Base-by-base conservation (phyloP, 2,113 vertebrate species). In the Rhynchomys soricoides region DNA sequence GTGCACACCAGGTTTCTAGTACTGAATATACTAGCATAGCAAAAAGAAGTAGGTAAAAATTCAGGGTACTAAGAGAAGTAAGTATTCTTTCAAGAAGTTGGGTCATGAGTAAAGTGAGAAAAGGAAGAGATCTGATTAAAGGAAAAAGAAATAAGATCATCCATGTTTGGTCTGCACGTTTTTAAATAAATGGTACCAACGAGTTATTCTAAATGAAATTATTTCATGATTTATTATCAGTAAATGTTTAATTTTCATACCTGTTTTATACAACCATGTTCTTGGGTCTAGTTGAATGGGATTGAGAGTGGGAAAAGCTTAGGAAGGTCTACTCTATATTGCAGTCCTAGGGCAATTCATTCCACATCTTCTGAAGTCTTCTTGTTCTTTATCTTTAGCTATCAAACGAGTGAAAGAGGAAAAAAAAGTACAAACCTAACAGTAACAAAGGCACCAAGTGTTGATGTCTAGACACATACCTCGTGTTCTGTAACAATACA, bases 261-360 rank as follows among this genome's bases (percentile, higher is more conserved):
- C 4, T 86, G 34, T 37, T 68, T 45, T 50, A 37, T 68, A 7
- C 3, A 68, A 1, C 5, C 68, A 0, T 34, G 50, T 86, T 19
- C 31, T 34, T 68, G 19, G 12, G 9, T 37, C 31, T 68, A 12
- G 45, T 48, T 37, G 21, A 24, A 86, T 62, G 31, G 9, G 29
- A 6, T 50, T 86, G 45, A 19, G 17, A 48, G 10, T 68, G 21
- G 62, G 50, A 12, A 48, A 50, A 50, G 31, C 50, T 68, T 68
- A 86, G 50, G 57, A 82, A 90, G 83, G 91, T 83, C 29, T 77
- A 22, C 21, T 96, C 79, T 81, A 73, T 93, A 10, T n/a, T 79
- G 86, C 64, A 90, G 96, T 93, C 85, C 48, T 31, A 48, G 86
- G 70, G 55, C 37, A 95, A 93, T 92, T 93, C 96, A 64, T 73